Evolutionary conservation across 2,888 invertebrate species (phyloP).

Genomic region (Sphinx pinastri): DNA sequence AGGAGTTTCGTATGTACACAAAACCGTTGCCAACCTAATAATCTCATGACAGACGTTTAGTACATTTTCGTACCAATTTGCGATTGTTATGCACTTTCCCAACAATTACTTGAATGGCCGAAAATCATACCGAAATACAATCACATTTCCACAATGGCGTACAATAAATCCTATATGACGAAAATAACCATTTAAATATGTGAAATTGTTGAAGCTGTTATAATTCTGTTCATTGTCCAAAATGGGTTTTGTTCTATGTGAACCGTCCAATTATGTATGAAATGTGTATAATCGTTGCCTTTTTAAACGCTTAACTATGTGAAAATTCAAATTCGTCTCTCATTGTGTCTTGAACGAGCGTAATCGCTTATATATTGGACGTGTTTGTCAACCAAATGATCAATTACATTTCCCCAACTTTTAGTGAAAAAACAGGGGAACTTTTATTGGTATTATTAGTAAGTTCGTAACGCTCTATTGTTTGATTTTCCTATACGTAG

Average conservation of each 20-base stretch:
- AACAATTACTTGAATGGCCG: slow-evolving; percentile 36
- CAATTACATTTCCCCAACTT: not conserved
- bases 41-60: not conserved
- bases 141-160: slow-evolving; percentile 63
- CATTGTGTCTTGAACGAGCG: slow-evolving; percentile 63
- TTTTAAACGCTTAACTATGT: slow-evolving; percentile 82
- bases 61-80: slow-evolving; percentile 4
- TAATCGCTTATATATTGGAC: slow-evolving; percentile 36
- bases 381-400: slow-evolving; percentile 18
- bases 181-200: slow-evolving; percentile 79
- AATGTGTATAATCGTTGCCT: slow-evolving; percentile 78
- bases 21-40: not conserved
- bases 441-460: not conserved
- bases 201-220: slow-evolving; percentile 79
- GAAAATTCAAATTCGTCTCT: slow-evolving; percentile 72
- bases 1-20: not conserved
- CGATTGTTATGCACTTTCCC: slow-evolving; percentile 31
- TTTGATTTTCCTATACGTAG: not conserved
- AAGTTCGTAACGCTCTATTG: not conserved
- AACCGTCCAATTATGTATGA: slow-evolving; percentile 82
- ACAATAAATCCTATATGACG: slow-evolving; percentile 77
- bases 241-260: slow-evolving; percentile 79
- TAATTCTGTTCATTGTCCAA: slow-evolving; percentile 82
- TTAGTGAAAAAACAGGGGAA: not conserved
- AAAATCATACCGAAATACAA: slow-evolving; percentile 33